Evolutionary conservation across 1,140 invertebrate genomes (phyloP).

Genomic region (Lithobius niger): DNA sequence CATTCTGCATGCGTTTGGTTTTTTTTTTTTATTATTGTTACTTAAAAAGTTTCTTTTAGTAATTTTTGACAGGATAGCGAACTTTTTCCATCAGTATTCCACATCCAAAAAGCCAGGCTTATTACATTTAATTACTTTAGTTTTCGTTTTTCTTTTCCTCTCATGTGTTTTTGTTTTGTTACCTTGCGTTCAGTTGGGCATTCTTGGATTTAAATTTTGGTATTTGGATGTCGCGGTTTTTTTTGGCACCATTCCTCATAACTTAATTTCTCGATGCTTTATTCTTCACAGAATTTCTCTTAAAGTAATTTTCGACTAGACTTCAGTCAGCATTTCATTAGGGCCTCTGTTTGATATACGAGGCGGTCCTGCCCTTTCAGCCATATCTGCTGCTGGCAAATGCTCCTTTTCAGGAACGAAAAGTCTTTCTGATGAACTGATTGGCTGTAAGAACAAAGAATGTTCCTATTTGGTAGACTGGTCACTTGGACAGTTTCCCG

Average conservation of each 20-base stretch:
- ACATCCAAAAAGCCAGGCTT: neutral
- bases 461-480: too few relatives aligned
- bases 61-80: neutral
- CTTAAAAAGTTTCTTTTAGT: neutral
- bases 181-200: conserved; percentile 8
- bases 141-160: conserved; percentile 4
- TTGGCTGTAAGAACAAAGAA: too few relatives aligned
- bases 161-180: conserved; percentile 3
- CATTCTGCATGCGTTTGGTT: neutral
- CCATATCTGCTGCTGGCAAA: neutral
- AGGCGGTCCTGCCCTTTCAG: neutral
- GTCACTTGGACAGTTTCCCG: too few relatives aligned
- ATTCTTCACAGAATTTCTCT: neutral
- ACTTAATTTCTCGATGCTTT: neutral
- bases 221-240: neutral
- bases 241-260: neutral
- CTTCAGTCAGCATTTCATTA: neutral
- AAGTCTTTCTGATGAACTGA: too few relatives aligned
- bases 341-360: neutral
- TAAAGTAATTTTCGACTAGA: neutral
- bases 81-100: neutral
- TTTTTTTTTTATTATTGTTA: neutral
- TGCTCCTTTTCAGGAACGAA: neutral
- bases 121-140: neutral
- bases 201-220: neutral